Conservation (phyloP, 1,140 invertebrate genomes). For the Drepana arcuata region DNA sequence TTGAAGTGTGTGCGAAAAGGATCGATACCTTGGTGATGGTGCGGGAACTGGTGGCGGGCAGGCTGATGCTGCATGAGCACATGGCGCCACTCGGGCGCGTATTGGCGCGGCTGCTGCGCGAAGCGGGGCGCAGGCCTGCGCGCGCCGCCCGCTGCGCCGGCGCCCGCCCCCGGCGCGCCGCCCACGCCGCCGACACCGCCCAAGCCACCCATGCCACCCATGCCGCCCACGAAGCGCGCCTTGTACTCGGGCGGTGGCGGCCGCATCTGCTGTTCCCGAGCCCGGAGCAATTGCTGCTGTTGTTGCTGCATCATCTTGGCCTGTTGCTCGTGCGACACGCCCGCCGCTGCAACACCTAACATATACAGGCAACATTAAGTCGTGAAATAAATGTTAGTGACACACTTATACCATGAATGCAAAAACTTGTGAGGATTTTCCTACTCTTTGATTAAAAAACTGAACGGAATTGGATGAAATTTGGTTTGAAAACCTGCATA, state of each 20-base stretch:
- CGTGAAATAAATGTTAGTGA: no score
- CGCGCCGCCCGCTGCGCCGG: slow-evolving; percentile 73
- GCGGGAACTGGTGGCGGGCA: slow-evolving; percentile 77
- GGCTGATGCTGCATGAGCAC: slow-evolving; percentile 80
- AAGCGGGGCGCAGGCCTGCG: no score
- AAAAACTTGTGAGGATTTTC: no score
- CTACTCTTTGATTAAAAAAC: no score
- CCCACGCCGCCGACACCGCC: slow-evolving; percentile 71
- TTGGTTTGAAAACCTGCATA: no score
- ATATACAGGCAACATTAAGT: no score
- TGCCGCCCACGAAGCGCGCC: slow-evolving; percentile 76
- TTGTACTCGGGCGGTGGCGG: slow-evolving; percentile 86
- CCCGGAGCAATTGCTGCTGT: slow-evolving; percentile 72
- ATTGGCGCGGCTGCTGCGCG: slow-evolving; percentile 76
- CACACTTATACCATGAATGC: no score
- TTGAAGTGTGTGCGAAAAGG: no score
- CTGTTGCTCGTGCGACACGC: slow-evolving; percentile 73
- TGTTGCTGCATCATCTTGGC: slow-evolving; percentile 77
- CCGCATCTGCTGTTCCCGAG: slow-evolving; percentile 73
- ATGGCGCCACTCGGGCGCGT: slow-evolving; percentile 80
- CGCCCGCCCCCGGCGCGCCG: slow-evolving; percentile 56
- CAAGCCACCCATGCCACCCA: slow-evolving; percentile 62
- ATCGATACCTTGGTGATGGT: slow-evolving; percentile 80
- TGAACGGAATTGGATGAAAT: no score
- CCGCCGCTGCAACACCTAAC: slow-evolving; percentile 58